Evolutionary conservation across 2,113 vertebrate species (phyloP).

Genomic region (Aptenodytes forsteri): DNA sequence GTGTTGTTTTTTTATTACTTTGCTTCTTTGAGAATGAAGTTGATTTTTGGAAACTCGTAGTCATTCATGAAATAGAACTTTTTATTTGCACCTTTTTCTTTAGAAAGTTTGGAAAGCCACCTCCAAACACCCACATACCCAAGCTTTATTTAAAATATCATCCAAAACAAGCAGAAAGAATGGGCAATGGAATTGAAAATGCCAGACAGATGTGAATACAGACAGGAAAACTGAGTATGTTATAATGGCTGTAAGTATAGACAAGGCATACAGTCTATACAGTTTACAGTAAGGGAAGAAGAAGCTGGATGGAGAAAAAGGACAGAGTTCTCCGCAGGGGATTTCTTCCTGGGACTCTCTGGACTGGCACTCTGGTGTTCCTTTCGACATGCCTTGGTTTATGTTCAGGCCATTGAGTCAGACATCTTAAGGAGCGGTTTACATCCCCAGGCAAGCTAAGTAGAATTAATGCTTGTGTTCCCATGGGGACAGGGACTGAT

Average conservation of each 20-base stretch:
- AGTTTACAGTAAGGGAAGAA: not conserved
- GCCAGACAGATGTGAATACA: not conserved
- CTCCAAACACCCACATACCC: not conserved
- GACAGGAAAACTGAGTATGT: not conserved
- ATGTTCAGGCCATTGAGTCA: not conserved
- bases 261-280: not conserved
- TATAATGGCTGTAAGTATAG: not conserved
- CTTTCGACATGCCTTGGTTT: not conserved
- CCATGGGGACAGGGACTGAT: not conserved
- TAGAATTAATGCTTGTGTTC: not conserved
- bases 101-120: not conserved
- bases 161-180: not conserved
- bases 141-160: not conserved
- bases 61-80: not conserved
- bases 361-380: not conserved
- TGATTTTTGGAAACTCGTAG: not conserved
- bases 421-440: not conserved
- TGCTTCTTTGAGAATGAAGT: not conserved
- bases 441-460: not conserved
- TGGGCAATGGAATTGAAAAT: not conserved
- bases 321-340: fast-evolving
- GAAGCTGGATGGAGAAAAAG: not conserved
- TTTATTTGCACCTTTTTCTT: not conserved
- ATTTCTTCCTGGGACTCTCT: not conserved
- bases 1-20: not conserved